Evolutionary conservation across 2,113 vertebrate species (phyloP).

Genomic region (Ictalurus punctatus): DNA sequence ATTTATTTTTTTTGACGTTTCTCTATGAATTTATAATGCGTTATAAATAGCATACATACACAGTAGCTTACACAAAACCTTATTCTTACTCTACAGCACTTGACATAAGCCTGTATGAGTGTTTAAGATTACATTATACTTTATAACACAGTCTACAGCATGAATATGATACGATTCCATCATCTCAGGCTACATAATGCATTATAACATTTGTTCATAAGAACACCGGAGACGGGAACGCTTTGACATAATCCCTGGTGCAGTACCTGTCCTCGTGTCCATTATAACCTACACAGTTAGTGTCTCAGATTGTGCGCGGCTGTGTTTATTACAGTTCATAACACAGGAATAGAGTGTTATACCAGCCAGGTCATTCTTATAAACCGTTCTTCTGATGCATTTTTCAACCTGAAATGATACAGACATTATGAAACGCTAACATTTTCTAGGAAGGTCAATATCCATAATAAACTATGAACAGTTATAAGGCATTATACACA

Average conservation of each 20-base stretch:
- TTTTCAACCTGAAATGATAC: background rate
- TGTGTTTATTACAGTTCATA: background rate
- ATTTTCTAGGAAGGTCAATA: background rate
- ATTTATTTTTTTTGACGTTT: no score
- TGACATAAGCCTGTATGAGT: background rate
- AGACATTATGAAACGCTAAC: background rate
- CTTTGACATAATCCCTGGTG: background rate
- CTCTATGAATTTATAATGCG: background rate
- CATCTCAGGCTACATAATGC: no score
- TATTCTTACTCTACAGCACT: background rate
- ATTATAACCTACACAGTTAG: background rate
- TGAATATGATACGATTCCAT: no score
- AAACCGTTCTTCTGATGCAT: background rate
- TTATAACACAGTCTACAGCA: no score
- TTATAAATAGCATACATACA: background rate
- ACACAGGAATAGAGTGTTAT: background rate
- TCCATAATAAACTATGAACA: background rate
- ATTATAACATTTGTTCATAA: no score
- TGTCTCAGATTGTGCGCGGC: background rate
- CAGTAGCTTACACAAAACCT: background rate
- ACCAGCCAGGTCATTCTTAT: background rate
- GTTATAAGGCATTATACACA: background rate
- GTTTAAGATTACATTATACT: no score
- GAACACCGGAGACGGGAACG: background rate
- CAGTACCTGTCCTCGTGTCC: background rate